phyloP scores from a whole-genome alignment of 2,797 vertebrate species.

The Cynodonichthys magdalenae region DNA sequence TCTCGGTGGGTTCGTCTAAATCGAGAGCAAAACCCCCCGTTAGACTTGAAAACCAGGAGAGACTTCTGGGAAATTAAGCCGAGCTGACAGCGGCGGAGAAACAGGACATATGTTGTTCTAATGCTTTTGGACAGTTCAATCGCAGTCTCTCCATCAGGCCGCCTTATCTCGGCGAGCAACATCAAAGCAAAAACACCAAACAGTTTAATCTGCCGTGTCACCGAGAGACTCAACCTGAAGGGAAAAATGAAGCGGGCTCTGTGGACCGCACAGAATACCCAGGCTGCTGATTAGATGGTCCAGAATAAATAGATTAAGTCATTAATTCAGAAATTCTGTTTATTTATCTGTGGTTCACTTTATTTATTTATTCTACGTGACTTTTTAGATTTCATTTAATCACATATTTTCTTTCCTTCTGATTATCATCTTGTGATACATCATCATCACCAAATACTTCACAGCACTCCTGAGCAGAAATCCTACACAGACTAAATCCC shows the following conservation, averaged over 20 bases:
- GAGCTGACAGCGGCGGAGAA: conserved; percentile 40
- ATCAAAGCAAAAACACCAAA: conserved; percentile 17
- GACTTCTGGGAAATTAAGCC: conserved; percentile 54
- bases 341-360: too few species aligned
- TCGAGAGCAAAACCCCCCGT: conserved; percentile 37
- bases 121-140: conserved; percentile 60
- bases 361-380: neutral
- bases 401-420: too few species aligned
- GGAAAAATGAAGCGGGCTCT: conserved; percentile 11
- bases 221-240: conserved; percentile 25
- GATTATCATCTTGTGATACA: too few species aligned
- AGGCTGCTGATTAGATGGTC: conserved; percentile 8
- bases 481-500: too few species aligned
- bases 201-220: conserved; percentile 44
- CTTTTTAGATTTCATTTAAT: too few species aligned
- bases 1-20: conserved; percentile 35
- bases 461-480: too few species aligned
- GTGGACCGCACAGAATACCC: neutral
- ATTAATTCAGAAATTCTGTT: too few species aligned
- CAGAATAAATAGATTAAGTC: neutral
- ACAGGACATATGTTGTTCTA: conserved; percentile 46
- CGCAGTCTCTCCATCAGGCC: conserved; percentile 34
- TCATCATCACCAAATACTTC: neutral
- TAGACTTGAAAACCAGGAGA: conserved; percentile 44
- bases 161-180: conserved; percentile 22